These are phyloP conservation scores for Paragorgia papillata DNA, from an alignment of 92 coral and sea anemone genomes.

Conservation along the genomic window DNA sequence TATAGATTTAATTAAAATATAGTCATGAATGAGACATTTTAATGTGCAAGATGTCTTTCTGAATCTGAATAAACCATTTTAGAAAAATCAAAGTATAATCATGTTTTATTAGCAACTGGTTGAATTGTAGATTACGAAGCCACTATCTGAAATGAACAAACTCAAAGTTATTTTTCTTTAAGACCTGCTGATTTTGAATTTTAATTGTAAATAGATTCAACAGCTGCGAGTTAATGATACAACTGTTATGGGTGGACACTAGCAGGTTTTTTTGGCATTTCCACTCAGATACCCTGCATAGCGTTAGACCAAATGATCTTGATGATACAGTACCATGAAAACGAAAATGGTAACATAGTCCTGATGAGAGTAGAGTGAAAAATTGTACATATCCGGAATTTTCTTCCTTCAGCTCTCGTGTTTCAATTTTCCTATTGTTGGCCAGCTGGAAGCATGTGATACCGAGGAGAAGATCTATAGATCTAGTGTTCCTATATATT, in stretches of 20 bases:
- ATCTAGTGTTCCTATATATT: too few relatives aligned
- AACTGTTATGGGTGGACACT: background rate
- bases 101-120: background rate
- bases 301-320: too few relatives aligned
- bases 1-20: slow-evolving; percentile 32
- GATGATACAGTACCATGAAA: too few relatives aligned
- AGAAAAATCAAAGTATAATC: background rate
- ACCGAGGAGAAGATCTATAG: too few relatives aligned
- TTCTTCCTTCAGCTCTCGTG: background rate
- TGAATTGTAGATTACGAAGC: background rate
- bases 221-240: slow-evolving; percentile 22
- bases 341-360: too few relatives aligned
- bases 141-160: slow-evolving; percentile 15
- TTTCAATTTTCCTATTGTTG: background rate
- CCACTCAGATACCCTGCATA: too few relatives aligned
- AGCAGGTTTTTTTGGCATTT: too few relatives aligned
- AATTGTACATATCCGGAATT: slow-evolving; percentile 12
- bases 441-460: too few relatives aligned
- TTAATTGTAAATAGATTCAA: slow-evolving; percentile 22
- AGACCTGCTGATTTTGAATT: slow-evolving; percentile 17
- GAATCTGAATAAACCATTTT: slow-evolving; percentile 24
- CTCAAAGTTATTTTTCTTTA: too few relatives aligned
- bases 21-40: background rate
- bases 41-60: background rate
- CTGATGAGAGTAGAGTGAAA: too few relatives aligned